Percentiles rank a stretch among this genome's conserved stretches.
Conservation (phyloP, 2,113 vertebrate genomes). For the Xenus cinereus region DNA sequence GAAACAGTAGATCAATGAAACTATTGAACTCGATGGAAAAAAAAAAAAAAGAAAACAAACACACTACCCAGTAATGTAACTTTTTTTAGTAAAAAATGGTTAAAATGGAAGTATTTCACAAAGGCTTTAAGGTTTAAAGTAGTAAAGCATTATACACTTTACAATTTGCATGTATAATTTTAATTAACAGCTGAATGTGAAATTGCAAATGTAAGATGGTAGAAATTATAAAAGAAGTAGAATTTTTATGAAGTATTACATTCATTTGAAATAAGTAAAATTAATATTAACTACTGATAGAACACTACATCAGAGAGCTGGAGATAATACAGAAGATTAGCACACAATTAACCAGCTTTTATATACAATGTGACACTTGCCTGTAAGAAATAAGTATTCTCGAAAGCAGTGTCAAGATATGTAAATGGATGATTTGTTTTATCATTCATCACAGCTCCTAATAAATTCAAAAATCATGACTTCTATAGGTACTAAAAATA, state of each 20-base stretch:
- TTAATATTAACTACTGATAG: slow-evolving; percentile 80
- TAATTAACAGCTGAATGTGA: slow-evolving; percentile 77
- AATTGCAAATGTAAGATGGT: slow-evolving; percentile 67
- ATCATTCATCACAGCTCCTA: slow-evolving; percentile 81
- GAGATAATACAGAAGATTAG: slow-evolving; percentile 81
- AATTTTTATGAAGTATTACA: slow-evolving; percentile 73
- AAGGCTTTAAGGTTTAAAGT: slow-evolving; percentile 63
- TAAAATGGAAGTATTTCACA: slow-evolving; percentile 70
- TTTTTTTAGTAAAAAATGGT: slow-evolving; percentile 69
- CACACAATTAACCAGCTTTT: slow-evolving; percentile 84
- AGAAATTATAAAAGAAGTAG: slow-evolving; percentile 71
- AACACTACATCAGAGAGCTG: slow-evolving; percentile 76
- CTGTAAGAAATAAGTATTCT: slow-evolving; percentile 81
- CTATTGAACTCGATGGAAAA: slow-evolving; percentile 81
- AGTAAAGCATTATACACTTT: slow-evolving; percentile 52
- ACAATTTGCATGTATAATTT: slow-evolving; percentile 70
- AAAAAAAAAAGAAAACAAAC: slow-evolving; percentile 79
- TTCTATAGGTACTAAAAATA: slow-evolving; percentile 85
- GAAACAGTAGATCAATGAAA: slow-evolving; percentile 86
- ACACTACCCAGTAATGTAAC: slow-evolving; percentile 72
- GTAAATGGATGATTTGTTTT: slow-evolving; percentile 84
- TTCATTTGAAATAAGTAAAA: slow-evolving; percentile 78
- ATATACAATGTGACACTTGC: slow-evolving; percentile 79
- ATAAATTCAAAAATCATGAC: slow-evolving; percentile 84
- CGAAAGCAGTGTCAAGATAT: slow-evolving; percentile 83